A percentile compares a stretch with the other conserved stretches of the same genome.
Evolutionary conservation across 2,113 vertebrate species (phyloP).

Genomic region (Xiphorhynchus elegans): DNA sequence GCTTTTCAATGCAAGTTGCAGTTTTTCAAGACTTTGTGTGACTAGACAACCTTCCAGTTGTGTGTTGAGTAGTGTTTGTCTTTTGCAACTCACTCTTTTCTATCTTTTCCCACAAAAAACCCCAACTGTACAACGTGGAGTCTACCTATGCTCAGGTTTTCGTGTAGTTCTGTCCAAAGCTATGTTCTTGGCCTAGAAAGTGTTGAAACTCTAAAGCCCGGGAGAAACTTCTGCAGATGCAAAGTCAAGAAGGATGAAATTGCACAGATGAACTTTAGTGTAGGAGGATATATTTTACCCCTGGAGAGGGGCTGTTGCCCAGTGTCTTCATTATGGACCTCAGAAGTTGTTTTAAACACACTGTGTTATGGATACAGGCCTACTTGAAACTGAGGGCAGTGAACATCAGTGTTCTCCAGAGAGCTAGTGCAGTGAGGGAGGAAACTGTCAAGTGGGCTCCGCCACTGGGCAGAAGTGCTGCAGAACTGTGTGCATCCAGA

Average conservation of each 20-base stretch:
- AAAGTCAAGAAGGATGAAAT: not conserved
- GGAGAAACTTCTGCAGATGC: not conserved
- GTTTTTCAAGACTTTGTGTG: not conserved
- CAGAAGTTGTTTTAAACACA: not conserved
- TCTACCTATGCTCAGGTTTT: not conserved
- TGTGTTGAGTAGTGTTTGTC: not conserved
- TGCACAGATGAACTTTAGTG: not conserved
- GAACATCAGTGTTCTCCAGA: not conserved
- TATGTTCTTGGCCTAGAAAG: not conserved
- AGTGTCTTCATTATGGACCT: not conserved
- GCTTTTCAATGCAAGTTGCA: not conserved
- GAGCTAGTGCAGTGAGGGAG: not conserved
- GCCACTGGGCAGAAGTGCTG: too few species aligned
- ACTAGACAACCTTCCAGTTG: not conserved
- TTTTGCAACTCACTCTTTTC: not conserved
- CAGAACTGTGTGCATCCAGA: not conserved
- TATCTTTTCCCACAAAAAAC: not conserved
- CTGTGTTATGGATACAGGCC: not conserved
- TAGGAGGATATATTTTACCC: not conserved
- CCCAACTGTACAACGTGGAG: not conserved
- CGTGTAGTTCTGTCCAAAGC: not conserved
- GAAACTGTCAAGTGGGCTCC: not conserved
- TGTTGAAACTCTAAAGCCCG: not conserved
- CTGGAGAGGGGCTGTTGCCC: not conserved
- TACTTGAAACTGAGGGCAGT: not conserved